These are phyloP conservation scores for Rhynchotus rufescens DNA, from an alignment of 2,797 vertebrate genomes.

Conservation along the genomic window DNA sequence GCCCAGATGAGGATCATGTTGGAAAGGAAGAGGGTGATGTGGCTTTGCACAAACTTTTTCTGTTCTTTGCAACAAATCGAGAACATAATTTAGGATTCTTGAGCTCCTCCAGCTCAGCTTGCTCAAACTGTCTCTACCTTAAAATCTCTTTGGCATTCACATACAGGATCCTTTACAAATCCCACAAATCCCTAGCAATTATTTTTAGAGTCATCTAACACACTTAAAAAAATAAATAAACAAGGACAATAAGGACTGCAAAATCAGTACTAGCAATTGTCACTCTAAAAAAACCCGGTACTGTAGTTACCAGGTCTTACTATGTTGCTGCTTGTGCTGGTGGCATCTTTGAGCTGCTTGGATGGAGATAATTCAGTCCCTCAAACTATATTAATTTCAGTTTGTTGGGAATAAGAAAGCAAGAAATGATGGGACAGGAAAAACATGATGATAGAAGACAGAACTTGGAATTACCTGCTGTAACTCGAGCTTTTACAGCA, in stretches of 20 bases:
- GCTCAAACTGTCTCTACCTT: not conserved
- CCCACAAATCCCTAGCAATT: not conserved
- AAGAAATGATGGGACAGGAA: not conserved
- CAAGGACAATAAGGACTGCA: not conserved
- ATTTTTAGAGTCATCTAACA: conserved; percentile 36
- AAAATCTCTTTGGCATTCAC: not conserved
- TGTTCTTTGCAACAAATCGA: not conserved
- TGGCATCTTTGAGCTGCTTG: not conserved
- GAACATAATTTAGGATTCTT: not conserved
- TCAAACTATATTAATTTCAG: not conserved
- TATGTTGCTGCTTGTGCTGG: not conserved
- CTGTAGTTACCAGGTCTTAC: not conserved
- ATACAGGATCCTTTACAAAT: not conserved
- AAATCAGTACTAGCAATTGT: not conserved
- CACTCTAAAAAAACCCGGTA: not conserved
- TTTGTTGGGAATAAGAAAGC: not conserved
- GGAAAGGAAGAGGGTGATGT: not conserved
- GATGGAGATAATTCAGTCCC: not conserved
- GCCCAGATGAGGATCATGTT: not conserved
- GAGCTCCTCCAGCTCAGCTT: not conserved
- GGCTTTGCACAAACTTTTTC: not conserved
- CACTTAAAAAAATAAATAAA: conserved; percentile 3
- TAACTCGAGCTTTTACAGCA: not conserved
- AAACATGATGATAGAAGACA: not conserved
- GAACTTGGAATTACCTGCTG: not conserved